phyloP scores from a whole-genome alignment of 2,797 vertebrate genomes.

The Artibeus lituratus region DNA sequence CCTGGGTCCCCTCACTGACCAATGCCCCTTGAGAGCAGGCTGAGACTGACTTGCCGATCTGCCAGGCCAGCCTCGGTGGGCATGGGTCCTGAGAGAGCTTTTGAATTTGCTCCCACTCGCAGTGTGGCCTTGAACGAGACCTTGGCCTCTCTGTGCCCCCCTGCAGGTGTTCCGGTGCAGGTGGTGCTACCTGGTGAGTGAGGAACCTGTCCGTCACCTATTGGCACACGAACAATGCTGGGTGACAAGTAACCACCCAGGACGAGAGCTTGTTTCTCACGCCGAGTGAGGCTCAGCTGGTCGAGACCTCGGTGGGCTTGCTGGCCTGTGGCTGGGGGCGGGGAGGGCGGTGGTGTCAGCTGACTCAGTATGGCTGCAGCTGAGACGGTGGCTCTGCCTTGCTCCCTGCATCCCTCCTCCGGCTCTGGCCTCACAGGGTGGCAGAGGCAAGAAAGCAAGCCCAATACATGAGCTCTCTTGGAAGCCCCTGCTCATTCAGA shows the following conservation, averaged over 20 bases:
- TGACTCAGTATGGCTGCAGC: neutral
- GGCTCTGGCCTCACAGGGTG: fast-evolving
- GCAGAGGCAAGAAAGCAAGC: neutral
- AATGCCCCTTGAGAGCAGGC: neutral
- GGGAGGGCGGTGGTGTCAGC: neutral
- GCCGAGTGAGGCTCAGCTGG: fast-evolving
- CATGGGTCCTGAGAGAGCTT: neutral
- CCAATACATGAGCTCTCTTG: fast-evolving
- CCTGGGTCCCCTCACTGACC: neutral
- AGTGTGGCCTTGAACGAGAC: neutral
- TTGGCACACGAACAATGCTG: fast-evolving
- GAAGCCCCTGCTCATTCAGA: fast-evolving
- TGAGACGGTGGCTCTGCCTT: neutral
- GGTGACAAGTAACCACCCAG: fast-evolving
- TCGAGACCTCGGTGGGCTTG: neutral
- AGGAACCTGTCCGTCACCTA: neutral
- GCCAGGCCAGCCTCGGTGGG: neutral
- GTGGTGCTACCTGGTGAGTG: fast-evolving
- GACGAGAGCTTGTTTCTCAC: fast-evolving
- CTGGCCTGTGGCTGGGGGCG: neutral
- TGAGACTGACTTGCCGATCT: neutral
- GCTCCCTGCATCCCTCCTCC: neutral
- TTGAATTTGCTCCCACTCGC: neutral
- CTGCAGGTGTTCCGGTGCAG: neutral
- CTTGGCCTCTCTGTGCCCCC: neutral